A percentile compares a stretch with the other conserved stretches of the same genome.
phyloP scores from a whole-genome alignment of 30 jellyfish, hydroid and myxozoan genomes.

The Rhopilema esculentum region DNA sequence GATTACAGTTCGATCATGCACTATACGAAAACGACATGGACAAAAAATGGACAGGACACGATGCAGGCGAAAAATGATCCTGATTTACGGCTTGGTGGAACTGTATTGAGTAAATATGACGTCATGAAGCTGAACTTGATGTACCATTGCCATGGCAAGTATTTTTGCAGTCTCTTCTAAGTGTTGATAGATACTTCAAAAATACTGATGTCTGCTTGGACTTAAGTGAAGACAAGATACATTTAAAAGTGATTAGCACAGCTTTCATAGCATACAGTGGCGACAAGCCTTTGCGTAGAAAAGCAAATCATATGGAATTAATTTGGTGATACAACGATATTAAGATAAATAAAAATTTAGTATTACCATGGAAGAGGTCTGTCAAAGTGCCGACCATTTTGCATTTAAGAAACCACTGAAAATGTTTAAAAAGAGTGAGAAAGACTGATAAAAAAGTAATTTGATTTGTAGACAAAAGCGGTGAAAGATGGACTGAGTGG shows the following conservation, averaged over 20 bases:
- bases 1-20: conserved; percentile 78
- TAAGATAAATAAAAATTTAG: no score
- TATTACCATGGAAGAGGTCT: no score
- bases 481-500: conserved; percentile 61
- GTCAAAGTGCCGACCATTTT: no score
- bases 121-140: conserved; percentile 46
- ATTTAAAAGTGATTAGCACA: no score
- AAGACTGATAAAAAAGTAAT: background rate
- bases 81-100: conserved; percentile 52
- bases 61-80: conserved; percentile 63
- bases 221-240: no score
- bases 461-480: conserved; percentile 17
- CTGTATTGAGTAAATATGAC: conserved; percentile 44
- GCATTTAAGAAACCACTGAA: background rate
- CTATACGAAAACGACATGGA: conserved; percentile 51
- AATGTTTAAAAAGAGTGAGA: background rate
- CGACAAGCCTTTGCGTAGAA: no score
- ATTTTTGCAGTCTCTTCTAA: background rate
- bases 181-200: background rate
- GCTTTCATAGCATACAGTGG: no score
- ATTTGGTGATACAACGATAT: no score
- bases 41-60: conserved; percentile 54
- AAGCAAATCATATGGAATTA: no score
- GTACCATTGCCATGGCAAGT: conserved; percentile 81
- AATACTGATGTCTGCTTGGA: background rate